phyloP scores from a whole-genome alignment of 1,140 invertebrate genomes.

The Paraescarpia echinospica region DNA sequence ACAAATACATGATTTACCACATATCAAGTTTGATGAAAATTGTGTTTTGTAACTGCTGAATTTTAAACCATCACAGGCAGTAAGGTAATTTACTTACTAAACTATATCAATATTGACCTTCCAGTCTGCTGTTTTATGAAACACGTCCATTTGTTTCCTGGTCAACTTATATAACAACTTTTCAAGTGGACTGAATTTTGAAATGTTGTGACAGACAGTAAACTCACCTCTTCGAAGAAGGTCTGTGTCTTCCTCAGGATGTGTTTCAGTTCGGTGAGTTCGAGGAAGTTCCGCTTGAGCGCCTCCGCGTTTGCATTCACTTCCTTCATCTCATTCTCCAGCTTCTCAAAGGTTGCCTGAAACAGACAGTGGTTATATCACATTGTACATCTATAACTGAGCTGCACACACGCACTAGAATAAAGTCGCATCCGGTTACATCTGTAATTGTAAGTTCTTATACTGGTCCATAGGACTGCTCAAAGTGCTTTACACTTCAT shows the following conservation, averaged over 20 bases:
- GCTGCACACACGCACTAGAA: too few relatives aligned
- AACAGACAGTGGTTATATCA: conserved; percentile 53
- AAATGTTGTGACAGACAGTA: not conserved
- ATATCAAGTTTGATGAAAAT: not conserved
- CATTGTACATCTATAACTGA: too few relatives aligned
- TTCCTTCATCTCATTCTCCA: conserved; percentile 53
- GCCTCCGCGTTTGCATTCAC: conserved; percentile 90
- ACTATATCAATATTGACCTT: not conserved
- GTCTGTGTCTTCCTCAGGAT: conserved; percentile 91
- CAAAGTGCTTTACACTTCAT: too few relatives aligned
- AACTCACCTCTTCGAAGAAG: conserved; percentile 88
- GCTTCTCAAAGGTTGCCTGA: conserved; percentile 64
- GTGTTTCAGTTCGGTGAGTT: conserved; percentile 89
- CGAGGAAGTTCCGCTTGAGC: conserved; percentile 89
- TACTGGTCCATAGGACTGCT: too few relatives aligned
- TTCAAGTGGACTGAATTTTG: not conserved
- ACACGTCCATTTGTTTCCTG: not conserved
- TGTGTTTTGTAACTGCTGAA: not conserved
- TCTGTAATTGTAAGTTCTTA: too few relatives aligned
- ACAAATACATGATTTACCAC: not conserved
- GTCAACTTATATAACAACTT: not conserved
- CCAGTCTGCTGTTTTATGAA: too few relatives aligned
- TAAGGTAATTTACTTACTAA: not conserved
- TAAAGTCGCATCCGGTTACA: too few relatives aligned
- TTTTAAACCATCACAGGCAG: not conserved